A percentile compares a stretch with the other conserved stretches of the same genome.
Evolutionary conservation across 2,888 invertebrate genomes (phyloP).

Genomic region (Agapostemon virescens): DNA sequence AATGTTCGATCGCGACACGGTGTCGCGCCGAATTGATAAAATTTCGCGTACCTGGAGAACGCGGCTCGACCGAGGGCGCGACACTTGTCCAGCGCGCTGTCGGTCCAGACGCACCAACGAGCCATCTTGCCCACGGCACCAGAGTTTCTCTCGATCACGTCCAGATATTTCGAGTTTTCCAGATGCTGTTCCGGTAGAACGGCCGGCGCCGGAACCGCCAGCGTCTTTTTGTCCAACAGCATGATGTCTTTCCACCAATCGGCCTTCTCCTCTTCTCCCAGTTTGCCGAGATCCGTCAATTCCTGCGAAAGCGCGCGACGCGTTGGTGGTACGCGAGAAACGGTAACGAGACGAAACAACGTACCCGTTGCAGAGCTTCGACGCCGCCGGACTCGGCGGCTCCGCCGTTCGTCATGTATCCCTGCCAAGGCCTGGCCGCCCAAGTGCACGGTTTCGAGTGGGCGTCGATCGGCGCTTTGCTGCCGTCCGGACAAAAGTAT

Average conservation of each 20-base stretch:
- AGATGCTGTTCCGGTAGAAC: slow-evolving; percentile 84
- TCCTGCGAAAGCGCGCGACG: slow-evolving; percentile 63
- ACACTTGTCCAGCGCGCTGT: slow-evolving; percentile 88
- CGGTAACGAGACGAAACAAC: background rate
- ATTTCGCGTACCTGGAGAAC: slow-evolving; percentile 82
- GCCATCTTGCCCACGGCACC: slow-evolving; percentile 86
- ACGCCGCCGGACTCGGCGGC: slow-evolving; percentile 71
- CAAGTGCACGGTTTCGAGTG: slow-evolving; percentile 86
- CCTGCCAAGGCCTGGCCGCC: slow-evolving; percentile 94
- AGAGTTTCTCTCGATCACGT: slow-evolving; percentile 88
- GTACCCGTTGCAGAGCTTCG: slow-evolving; percentile 73
- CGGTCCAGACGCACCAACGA: slow-evolving; percentile 84
- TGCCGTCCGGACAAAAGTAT: slow-evolving; percentile 91
- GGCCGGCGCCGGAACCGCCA: slow-evolving; percentile 85
- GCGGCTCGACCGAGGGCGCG: slow-evolving; percentile 86
- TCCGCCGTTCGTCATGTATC: slow-evolving; percentile 86
- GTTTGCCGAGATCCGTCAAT: slow-evolving; percentile 72
- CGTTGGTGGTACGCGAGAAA: background rate
- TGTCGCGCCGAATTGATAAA: background rate
- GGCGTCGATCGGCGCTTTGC: slow-evolving; percentile 85
- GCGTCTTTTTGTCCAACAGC: slow-evolving; percentile 83
- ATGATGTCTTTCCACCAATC: slow-evolving; percentile 82
- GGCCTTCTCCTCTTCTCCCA: slow-evolving; percentile 79
- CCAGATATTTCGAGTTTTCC: slow-evolving; percentile 85
- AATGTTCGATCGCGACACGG: no score